Evolutionary conservation across 2,797 vertebrate species (phyloP).

Genomic region (Echiichthys vipera): DNA sequence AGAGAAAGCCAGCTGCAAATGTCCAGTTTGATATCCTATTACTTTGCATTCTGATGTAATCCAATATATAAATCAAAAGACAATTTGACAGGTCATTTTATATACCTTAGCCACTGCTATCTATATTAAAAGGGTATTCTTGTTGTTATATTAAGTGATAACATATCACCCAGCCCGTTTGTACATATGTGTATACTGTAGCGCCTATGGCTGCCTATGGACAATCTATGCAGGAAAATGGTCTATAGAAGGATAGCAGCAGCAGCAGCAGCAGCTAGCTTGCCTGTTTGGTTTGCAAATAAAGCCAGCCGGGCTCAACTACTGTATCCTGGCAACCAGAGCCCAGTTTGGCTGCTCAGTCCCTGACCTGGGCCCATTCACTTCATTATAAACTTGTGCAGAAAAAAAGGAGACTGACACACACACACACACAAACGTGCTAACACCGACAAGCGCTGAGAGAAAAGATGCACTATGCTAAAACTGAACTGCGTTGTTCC

Average conservation of each 20-base stretch:
- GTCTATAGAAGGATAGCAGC: constrained; percentile 54
- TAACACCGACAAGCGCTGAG: constrained; percentile 33
- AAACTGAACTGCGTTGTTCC: constrained; percentile 10
- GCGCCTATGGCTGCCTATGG: constrained; percentile 37
- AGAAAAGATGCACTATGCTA: constrained; percentile 41
- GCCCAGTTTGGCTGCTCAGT: constrained; percentile 79
- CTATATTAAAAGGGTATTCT: not conserved
- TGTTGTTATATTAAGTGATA: too few relatives aligned
- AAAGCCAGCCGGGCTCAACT: constrained; percentile 76
- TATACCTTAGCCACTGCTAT: too few relatives aligned
- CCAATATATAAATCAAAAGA: too few relatives aligned
- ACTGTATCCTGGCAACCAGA: constrained; percentile 88
- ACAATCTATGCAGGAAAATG: constrained; percentile 49
- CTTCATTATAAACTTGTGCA: constrained; percentile 87
- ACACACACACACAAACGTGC: constrained; percentile 16
- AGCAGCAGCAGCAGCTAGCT: constrained; percentile 63
- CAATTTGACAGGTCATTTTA: too few relatives aligned
- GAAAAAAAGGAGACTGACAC: constrained; percentile 81
- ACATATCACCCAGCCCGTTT: constrained; percentile 8
- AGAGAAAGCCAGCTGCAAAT: not conserved
- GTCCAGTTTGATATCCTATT: not conserved
- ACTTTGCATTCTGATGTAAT: not conserved
- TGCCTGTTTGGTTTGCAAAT: constrained; percentile 86
- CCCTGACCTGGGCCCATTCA: constrained; percentile 86
- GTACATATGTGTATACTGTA: constrained; percentile 30